These are phyloP conservation scores for Nephrotoma appendiculata DNA, from an alignment of 2,888 invertebrate genomes.

Conservation along the genomic window DNA sequence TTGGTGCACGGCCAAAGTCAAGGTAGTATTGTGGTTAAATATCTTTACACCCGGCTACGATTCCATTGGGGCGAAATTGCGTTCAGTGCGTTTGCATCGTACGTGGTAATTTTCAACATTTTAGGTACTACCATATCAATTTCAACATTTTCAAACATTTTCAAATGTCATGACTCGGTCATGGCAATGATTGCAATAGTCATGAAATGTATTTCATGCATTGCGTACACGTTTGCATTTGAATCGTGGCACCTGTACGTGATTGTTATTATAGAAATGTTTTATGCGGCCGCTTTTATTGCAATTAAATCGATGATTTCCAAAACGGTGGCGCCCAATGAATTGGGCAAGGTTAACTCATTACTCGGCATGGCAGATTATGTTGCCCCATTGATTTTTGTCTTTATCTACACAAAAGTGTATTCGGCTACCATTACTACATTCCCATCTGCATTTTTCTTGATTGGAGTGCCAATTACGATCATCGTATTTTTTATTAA, in stretches of 20 bases:
- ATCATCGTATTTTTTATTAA: background rate
- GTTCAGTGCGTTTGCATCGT: slow-evolving; percentile 73
- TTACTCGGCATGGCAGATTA: background rate
- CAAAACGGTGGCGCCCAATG: background rate
- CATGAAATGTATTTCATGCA: slow-evolving; percentile 71
- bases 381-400: background rate
- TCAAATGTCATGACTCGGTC: slow-evolving; percentile 70
- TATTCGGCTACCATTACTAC: background rate
- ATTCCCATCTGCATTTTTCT: background rate
- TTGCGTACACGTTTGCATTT: slow-evolving; percentile 71
- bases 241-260: slow-evolving; percentile 69
- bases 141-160: slow-evolving; percentile 62
- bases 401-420: background rate
- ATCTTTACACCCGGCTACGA: slow-evolving; percentile 66
- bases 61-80: slow-evolving; percentile 83
- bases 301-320: slow-evolving; percentile 76
- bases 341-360: background rate
- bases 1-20: slow-evolving; percentile 76
- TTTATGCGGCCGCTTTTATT: slow-evolving; percentile 76
- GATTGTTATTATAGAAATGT: slow-evolving; percentile 66
- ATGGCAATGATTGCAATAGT: slow-evolving; percentile 72
- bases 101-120: slow-evolving; percentile 67
- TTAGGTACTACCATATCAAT: slow-evolving; percentile 70
- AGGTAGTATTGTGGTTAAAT: slow-evolving; percentile 79
- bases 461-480: background rate